Percentiles rank a stretch among this genome's conserved stretches.
Conservation (phyloP, 2,888 invertebrate genomes). For the Ormyrus thymus region DNA sequence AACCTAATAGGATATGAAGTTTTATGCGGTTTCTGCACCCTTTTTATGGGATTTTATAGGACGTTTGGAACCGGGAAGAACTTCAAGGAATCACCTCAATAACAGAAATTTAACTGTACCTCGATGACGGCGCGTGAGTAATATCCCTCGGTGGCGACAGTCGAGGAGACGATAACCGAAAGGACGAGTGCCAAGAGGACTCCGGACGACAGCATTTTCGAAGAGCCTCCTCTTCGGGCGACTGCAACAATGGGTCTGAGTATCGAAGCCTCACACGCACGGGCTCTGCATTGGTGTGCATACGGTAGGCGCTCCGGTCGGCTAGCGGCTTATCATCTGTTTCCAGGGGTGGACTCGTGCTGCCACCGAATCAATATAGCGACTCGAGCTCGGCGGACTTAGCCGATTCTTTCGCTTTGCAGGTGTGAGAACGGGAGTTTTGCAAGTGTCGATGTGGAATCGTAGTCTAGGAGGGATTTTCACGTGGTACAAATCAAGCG, state of each 20-base stretch:
- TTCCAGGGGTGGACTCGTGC: constrained; percentile 32
- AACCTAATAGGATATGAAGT: no score
- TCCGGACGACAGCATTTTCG: constrained; percentile 21
- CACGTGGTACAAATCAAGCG: no score
- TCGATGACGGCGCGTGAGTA: constrained; percentile 47
- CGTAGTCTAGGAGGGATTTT: no score
- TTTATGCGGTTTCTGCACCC: no score
- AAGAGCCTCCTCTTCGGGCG: not conserved
- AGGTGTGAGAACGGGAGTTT: no score
- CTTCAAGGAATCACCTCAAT: not conserved
- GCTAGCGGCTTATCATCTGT: constrained; percentile 43
- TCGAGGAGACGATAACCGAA: not conserved
- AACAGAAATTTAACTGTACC: constrained; percentile 23
- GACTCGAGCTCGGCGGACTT: not conserved
- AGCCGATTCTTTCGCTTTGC: not conserved
- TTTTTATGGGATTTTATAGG: no score
- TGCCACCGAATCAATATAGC: constrained; percentile 26
- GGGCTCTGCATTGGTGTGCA: not conserved
- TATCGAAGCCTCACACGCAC: not conserved
- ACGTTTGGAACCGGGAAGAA: no score
- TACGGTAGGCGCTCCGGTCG: not conserved
- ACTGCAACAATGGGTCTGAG: constrained; percentile 19
- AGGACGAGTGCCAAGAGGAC: not conserved
- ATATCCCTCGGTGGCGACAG: constrained; percentile 4
- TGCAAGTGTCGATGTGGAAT: no score